Evolutionary conservation across 2,888 invertebrate species (phyloP).

Genomic region (Uloborus plumipes): DNA sequence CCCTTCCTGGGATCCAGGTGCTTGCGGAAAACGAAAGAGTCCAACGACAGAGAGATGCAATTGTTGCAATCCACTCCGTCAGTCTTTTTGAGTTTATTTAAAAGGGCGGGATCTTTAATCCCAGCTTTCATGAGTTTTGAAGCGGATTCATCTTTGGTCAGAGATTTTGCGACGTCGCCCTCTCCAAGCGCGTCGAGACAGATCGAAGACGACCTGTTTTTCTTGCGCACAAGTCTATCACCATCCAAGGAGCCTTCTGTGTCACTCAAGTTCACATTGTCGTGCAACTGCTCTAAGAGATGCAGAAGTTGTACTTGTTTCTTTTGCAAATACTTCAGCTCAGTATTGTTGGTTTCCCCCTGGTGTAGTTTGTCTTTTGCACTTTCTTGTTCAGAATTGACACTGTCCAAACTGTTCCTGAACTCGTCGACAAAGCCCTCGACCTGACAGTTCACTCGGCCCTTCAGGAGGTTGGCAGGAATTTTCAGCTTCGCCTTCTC

Average conservation of each 20-base stretch:
- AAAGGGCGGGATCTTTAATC: slow-evolving; percentile 40
- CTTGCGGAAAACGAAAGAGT: slow-evolving; percentile 56
- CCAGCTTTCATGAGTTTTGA: slow-evolving; percentile 31
- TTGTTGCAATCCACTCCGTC: slow-evolving; percentile 43
- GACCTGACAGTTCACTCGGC: slow-evolving; percentile 36
- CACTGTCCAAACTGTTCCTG: slow-evolving; percentile 56
- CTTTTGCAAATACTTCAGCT: slow-evolving; percentile 68
- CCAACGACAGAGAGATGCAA: slow-evolving; percentile 49
- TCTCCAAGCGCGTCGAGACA: slow-evolving; percentile 37
- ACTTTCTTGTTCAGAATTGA: slow-evolving; percentile 51
- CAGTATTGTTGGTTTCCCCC: slow-evolving; percentile 48
- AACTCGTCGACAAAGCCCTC: slow-evolving; percentile 15
- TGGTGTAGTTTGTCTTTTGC: slow-evolving; percentile 36
- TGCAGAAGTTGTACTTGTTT: slow-evolving; percentile 70
- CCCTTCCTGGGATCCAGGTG: slow-evolving; percentile 60
- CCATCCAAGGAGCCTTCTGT: slow-evolving; percentile 53
- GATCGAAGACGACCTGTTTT: slow-evolving; percentile 32
- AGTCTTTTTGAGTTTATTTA: slow-evolving; percentile 36
- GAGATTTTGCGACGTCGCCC: slow-evolving; percentile 34
- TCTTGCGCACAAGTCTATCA: slow-evolving; percentile 48
- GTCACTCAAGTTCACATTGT: slow-evolving; percentile 68
- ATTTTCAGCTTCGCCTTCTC: slow-evolving; percentile 45
- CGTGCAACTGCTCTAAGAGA: slow-evolving; percentile 70
- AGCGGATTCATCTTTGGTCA: slow-evolving; percentile 50
- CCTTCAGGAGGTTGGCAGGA: slow-evolving; percentile 25